Evolutionary conservation across 2,888 invertebrate species (phyloP).

Genomic region (Papilio gigon): DNA sequence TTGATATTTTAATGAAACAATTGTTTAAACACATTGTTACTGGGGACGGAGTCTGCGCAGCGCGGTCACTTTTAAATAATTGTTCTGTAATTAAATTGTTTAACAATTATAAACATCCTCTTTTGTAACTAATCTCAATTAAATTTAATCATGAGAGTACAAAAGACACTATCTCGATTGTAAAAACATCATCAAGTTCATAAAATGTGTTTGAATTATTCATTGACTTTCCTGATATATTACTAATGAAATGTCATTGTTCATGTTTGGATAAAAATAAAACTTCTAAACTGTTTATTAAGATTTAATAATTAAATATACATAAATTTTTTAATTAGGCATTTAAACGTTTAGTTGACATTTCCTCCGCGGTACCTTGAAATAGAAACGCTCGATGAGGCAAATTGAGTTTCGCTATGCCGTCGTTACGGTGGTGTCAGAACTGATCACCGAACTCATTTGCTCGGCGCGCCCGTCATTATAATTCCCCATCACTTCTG

Average conservation of each 20-base stretch:
- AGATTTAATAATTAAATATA: slow-evolving; percentile 8
- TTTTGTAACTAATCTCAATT: slow-evolving; percentile 2
- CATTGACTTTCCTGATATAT: too few species aligned
- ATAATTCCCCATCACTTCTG: slow-evolving; percentile 68
- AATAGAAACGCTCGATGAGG: not conserved
- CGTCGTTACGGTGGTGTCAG: slow-evolving; percentile 42
- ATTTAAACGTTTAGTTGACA: not conserved
- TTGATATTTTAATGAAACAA: slow-evolving; percentile 47
- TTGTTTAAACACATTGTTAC: slow-evolving; percentile 39
- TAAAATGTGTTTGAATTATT: not conserved
- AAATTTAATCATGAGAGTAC: slow-evolving; percentile 64
- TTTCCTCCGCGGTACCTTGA: slow-evolving; percentile 10
- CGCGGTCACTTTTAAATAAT: slow-evolving; percentile 50
- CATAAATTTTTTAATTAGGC: not conserved
- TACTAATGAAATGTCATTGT: not conserved
- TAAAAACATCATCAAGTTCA: not conserved
- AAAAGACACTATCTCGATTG: slow-evolving; percentile 57
- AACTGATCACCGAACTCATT: slow-evolving; percentile 63
- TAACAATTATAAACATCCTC: slow-evolving; percentile 19
- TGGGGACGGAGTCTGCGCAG: slow-evolving; percentile 39
- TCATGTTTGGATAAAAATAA: slow-evolving; percentile 2
- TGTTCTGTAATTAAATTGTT: slow-evolving; percentile 59
- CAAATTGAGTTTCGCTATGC: slow-evolving; percentile 42
- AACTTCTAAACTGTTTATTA: not conserved
- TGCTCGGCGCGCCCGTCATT: slow-evolving; percentile 59